Percentiles rank a stretch among this genome's conserved stretches.
Conservation (phyloP, 1,140 invertebrate species). For the Branchinecta lynchi region DNA sequence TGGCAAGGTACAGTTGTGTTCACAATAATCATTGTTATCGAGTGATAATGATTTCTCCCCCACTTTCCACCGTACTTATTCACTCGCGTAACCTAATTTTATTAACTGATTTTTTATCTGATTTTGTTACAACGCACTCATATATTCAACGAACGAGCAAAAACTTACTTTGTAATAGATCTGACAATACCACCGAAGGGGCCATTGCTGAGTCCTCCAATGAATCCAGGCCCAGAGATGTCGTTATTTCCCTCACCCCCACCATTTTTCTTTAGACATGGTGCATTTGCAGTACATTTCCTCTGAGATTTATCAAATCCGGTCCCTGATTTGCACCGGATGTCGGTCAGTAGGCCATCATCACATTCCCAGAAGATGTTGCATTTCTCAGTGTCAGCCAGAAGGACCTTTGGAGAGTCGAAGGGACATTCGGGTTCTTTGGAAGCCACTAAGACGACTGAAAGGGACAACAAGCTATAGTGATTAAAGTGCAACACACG, state of each 20-base stretch:
- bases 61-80: too few relatives aligned
- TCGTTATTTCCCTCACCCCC: background rate
- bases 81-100: too few relatives aligned
- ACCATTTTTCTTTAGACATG: constrained; percentile 11
- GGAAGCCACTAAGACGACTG: background rate
- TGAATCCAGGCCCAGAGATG: background rate
- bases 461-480: background rate
- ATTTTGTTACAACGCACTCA: too few relatives aligned
- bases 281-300: constrained; percentile 15
- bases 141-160: background rate
- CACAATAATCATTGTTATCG: too few relatives aligned
- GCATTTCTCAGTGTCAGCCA: constrained; percentile 19
- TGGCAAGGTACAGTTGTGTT: too few relatives aligned
- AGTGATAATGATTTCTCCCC: too few relatives aligned
- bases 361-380: constrained; percentile 21
- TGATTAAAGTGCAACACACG: too few relatives aligned
- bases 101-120: too few relatives aligned
- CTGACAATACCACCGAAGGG: background rate
- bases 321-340: constrained; percentile 13
- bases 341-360: constrained; percentile 18
- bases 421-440: constrained; percentile 20
- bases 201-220: background rate
- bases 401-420: constrained; percentile 12
- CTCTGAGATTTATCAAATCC: constrained; percentile 15
- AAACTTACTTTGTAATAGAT: background rate